Base-by-base conservation (phyloP, 1,140 invertebrate species). In the Drosophila pallidifrons region DNA sequence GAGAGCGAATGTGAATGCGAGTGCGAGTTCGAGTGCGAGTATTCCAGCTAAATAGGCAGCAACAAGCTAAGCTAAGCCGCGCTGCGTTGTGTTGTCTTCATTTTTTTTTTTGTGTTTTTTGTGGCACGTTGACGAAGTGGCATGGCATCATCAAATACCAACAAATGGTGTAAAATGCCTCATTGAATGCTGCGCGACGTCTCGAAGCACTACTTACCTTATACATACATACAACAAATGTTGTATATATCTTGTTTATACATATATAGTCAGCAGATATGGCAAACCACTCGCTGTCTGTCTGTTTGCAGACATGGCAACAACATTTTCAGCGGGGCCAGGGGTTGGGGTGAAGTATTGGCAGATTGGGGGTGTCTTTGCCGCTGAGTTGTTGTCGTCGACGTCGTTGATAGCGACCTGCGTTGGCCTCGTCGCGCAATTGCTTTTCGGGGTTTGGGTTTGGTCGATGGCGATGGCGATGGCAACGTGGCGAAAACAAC, bases 151-250 rank as follows among this genome's bases (percentile, higher is more conserved):
- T 89, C 83, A 88, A 88, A 88, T 83, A 46, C 80, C 80, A 87
- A 58, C 66, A 65, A 77, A 87, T 82, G 80, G 83, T 88, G 83
- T 83, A 83, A 87, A 87, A 88, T 88, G 80, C 80, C 83, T 89
- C 85, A 87, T 88, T 88, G 85, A 88, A 79, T 66, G 49, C 52
- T 76, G 65, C 77, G 65, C 67, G 73, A 71, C 35, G 68, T 61
- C 79, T 72, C 70, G 52, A 79, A 77, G 67, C 60, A 65, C 79
- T 59, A 73, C 63, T 65, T 71, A 80, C 69, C 68, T 77, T 74
- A 32, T 61, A 55, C 54, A 74, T 74, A 46, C 38, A 59, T n/a
- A 45, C 7, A 38, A 38, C 6, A 32, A 32, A 32, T 32, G 7
- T 2, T 25, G 7, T 6, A 25, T 55, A 32, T 35, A 32, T 46